Conservation (phyloP, 2,797 vertebrate genomes). For the Tauraco hartlaubi region DNA sequence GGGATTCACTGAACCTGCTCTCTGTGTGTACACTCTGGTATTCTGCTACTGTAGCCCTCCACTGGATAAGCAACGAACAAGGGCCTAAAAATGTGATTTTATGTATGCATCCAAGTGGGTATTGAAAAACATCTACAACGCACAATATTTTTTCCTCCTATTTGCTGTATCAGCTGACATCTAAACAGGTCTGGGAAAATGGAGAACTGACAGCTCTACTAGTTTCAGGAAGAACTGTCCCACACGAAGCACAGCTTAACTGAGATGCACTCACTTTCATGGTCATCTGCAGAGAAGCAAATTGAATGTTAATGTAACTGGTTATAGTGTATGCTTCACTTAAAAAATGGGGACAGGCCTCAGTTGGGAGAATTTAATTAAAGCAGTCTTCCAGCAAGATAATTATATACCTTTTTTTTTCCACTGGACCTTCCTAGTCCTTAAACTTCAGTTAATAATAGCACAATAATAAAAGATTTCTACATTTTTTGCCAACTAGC, state of each 20-base stretch:
- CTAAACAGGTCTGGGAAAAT: neutral
- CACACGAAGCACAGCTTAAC: neutral
- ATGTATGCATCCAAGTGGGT: neutral
- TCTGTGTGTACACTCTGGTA: neutral
- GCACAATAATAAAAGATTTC: constrained; percentile 10
- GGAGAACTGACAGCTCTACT: neutral
- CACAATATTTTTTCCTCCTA: neutral
- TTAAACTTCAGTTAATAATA: constrained; percentile 49
- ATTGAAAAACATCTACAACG: neutral
- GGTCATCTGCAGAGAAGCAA: constrained; percentile 33
- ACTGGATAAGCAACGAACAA: neutral
- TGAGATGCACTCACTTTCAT: neutral
- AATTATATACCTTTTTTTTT: constrained; percentile 9
- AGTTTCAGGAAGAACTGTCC: neutral
- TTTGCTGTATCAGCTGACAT: neutral
- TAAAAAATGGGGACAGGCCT: constrained; percentile 60
- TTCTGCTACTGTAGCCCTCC: neutral
- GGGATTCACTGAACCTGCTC: neutral
- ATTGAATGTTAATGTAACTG: constrained; percentile 22
- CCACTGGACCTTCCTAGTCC: neutral
- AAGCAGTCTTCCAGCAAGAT: constrained; percentile 54
- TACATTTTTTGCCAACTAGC: neutral
- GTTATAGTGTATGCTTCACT: constrained; percentile 18
- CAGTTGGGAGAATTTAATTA: constrained; percentile 69
- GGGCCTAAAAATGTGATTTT: neutral